Percentiles rank a stretch among this genome's conserved stretches.
phyloP scores from a whole-genome alignment of 2,888 invertebrate genomes.

The Drosophila stalkeri region DNA sequence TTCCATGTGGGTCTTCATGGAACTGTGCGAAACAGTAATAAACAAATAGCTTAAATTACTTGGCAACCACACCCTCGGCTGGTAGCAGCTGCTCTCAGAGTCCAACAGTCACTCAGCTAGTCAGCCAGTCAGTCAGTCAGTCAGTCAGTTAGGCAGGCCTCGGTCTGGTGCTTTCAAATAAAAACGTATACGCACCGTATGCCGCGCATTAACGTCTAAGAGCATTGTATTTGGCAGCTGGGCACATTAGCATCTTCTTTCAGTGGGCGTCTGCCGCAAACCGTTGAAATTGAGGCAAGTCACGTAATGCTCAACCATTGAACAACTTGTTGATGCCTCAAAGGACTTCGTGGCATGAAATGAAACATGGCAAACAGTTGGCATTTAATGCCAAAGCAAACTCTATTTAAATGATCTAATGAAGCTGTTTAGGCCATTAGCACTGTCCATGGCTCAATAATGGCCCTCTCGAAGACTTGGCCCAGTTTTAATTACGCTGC shows the following conservation, averaged over 20 bases:
- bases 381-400: conserved; percentile 32
- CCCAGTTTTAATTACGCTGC: conserved; percentile 42
- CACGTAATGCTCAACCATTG: conserved; percentile 41
- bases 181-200: conserved; percentile 64
- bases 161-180: conserved; percentile 25
- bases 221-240: conserved; percentile 18
- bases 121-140: background rate
- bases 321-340: conserved; percentile 53
- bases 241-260: conserved; percentile 48
- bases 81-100: conserved; percentile 1
- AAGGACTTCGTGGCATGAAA: conserved; percentile 20
- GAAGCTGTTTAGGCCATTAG: conserved; percentile 54
- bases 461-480: conserved; percentile 5
- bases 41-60: conserved; percentile 61
- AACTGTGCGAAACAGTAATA: conserved; percentile 43
- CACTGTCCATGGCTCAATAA: conserved; percentile 25
- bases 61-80: conserved; percentile 24
- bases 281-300: conserved; percentile 51
- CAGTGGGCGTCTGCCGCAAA: conserved; percentile 26
- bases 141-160: conserved; percentile 4
- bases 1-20: conserved; percentile 41
- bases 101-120: conserved; percentile 7
- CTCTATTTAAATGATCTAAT: conserved; percentile 69
- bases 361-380: conserved; percentile 34
- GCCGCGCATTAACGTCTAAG: conserved; percentile 49